These are phyloP conservation scores for Temnothorax rugatulus DNA, from an alignment of 2,888 invertebrate species.

Conservation along the genomic window DNA sequence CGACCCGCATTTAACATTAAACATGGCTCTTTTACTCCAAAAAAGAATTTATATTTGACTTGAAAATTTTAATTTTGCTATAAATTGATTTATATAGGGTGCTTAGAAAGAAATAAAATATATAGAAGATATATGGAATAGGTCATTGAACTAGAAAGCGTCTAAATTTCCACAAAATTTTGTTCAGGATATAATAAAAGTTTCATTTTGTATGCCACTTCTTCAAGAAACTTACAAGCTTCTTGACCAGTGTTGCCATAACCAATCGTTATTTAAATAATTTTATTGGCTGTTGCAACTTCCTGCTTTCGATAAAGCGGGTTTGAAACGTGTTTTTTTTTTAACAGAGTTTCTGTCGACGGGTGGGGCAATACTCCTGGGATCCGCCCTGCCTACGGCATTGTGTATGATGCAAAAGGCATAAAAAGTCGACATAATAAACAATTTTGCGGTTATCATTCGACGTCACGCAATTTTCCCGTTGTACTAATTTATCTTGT, in stretches of 20 bases:
- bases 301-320: slow-evolving; percentile 25
- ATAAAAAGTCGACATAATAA: slow-evolving; percentile 38
- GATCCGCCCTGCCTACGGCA: slow-evolving; percentile 42
- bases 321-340: slow-evolving; percentile 22
- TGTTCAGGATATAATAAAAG: background rate
- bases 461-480: slow-evolving; percentile 22
- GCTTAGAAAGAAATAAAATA: background rate
- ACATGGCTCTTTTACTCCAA: background rate
- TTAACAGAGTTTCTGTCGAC: slow-evolving; percentile 21
- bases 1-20: background rate
- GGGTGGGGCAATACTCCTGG: slow-evolving; percentile 46
- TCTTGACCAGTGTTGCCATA: background rate
- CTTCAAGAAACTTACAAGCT: background rate
- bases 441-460: slow-evolving; percentile 35
- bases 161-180: slow-evolving; percentile 1
- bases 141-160: background rate
- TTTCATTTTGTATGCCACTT: background rate
- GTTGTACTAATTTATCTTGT: slow-evolving; percentile 20
- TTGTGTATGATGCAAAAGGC: slow-evolving; percentile 7
- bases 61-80: background rate
- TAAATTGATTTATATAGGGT: background rate
- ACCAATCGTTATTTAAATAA: slow-evolving; percentile 22
- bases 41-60: background rate
- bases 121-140: too few species aligned
- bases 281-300: slow-evolving; percentile 6